Evolutionary conservation across 2,888 invertebrate genomes (phyloP).

Genomic region (Pollenia amentaria): DNA sequence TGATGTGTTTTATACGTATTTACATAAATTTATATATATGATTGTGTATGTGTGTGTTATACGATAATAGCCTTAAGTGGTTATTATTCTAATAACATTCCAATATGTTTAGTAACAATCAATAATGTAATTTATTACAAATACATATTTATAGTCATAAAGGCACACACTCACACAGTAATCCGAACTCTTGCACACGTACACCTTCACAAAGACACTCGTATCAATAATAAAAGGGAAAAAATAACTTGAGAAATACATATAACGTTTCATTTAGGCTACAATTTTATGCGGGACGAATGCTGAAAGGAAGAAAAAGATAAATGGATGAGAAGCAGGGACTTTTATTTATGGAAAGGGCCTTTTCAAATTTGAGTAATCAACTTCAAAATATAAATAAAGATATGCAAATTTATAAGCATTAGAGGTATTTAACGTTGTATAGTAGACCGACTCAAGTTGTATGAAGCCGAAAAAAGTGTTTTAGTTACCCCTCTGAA

Average conservation of each 20-base stretch:
- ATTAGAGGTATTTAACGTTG: too few species aligned
- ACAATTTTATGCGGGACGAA: neutral
- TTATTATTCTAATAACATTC: constrained; percentile 71
- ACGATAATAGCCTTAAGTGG: constrained; percentile 70
- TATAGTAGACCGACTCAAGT: too few species aligned
- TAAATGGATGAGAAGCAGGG: too few species aligned
- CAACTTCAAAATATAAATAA: too few species aligned
- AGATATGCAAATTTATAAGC: too few species aligned
- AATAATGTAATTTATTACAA: constrained; percentile 71
- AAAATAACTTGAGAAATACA: constrained; percentile 24
- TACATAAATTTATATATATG: neutral
- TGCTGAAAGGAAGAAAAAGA: too few species aligned
- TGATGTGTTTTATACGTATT: neutral
- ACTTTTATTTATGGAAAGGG: too few species aligned
- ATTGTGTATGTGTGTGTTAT: constrained; percentile 18
- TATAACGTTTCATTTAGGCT: constrained; percentile 34
- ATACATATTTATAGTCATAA: constrained; percentile 48
- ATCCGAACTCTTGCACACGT: neutral
- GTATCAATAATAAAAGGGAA: constrained; percentile 4
- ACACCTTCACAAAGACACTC: constrained; percentile 29
- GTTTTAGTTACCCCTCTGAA: too few species aligned
- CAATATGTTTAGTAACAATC: constrained; percentile 71
- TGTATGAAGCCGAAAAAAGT: too few species aligned
- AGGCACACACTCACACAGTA: neutral
- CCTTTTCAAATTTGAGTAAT: too few species aligned